Base-by-base conservation (phyloP, 2,797 vertebrate species). In the Poecilia wingei region DNA sequence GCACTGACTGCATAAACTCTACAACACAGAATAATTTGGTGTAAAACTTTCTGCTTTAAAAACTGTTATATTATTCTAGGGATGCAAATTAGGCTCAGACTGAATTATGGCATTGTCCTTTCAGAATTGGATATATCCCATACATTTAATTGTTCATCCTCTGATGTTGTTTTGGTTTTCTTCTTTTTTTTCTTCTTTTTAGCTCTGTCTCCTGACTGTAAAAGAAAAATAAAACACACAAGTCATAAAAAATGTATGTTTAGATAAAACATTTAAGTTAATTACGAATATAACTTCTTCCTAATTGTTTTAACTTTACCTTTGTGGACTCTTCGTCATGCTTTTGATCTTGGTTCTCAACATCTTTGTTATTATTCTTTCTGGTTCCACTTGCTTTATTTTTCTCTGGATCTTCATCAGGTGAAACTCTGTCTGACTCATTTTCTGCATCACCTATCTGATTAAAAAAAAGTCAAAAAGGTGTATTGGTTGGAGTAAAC, bases 121-220 rank as follows among this genome's bases (percentile, higher is more conserved):
- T 18, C 14, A 39, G 5, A 59, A 41, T 18, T 1, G 41, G 22
- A 77, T 12, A 51, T 2, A 72, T 22, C 68, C 1, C 73, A 61
- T 1, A 73, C 36, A 76, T 53, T 7, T 95, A 99, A 97, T 96
- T 86, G 89, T 84, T 85, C 28, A 25, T 96, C 95, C 77, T 92
- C 95, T 72, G 94, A 1, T 0, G 89, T 18, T 0, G 75, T 94
- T 94, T 96, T 98, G 31, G 93, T 93, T 93, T 96, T 99, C 91
- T 96, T 98, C 92, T 97, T 98, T 94, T 97, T 99, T 89, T 97
- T 99, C 86, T 98, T 99, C 94, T 98, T 99, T 79, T 96, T 96
- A 28, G 92, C 85, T 94, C 96, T 96, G 87, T 96, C 93, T 85
- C 90, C 93, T 43, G 82, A 72, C 97, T 98, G 43, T 73, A 78